Conservation (phyloP, 1,140 invertebrate genomes). For the Drosophila kurseongensis region DNA sequence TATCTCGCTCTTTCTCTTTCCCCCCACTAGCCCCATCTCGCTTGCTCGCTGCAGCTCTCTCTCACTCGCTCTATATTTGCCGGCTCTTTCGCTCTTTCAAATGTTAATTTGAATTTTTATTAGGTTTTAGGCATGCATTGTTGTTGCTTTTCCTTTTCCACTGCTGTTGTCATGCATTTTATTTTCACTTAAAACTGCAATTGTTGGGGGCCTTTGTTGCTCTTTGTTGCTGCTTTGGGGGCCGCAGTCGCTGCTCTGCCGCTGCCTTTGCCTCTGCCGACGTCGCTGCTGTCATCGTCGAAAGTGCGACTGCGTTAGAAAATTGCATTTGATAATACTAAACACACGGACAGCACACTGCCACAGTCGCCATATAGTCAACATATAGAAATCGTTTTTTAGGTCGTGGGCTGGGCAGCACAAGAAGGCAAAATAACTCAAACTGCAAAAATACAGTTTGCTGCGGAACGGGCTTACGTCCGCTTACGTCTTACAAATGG, state of each 20-base stretch:
- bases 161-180: constrained; percentile 69
- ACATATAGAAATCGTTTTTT: constrained; percentile 63
- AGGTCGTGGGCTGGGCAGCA: constrained; percentile 56
- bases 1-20: constrained; percentile 5
- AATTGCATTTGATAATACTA: constrained; percentile 79
- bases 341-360: constrained; percentile 44
- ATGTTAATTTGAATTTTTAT: constrained; percentile 84
- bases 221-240: constrained; percentile 30
- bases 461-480: constrained; percentile 8
- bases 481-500: constrained; percentile 6
- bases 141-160: constrained; percentile 36
- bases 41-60: constrained; percentile 21
- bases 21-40: constrained; percentile 12
- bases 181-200: constrained; percentile 82
- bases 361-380: constrained; percentile 2
- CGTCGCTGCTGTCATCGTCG: constrained; percentile 64
- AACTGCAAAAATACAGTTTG: constrained; percentile 12
- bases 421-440: constrained; percentile 22
- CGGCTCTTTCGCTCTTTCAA: constrained; percentile 64
- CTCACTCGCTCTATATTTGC: constrained; percentile 31
- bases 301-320: constrained; percentile 84
- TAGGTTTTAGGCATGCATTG: constrained; percentile 83
- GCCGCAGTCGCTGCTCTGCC: constrained; percentile 32
- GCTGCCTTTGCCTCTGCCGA: constrained; percentile 12
- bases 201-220: constrained; percentile 54